Conservation (phyloP, 2,113 vertebrate genomes). For the Megaleporinus macrocephalus region DNA sequence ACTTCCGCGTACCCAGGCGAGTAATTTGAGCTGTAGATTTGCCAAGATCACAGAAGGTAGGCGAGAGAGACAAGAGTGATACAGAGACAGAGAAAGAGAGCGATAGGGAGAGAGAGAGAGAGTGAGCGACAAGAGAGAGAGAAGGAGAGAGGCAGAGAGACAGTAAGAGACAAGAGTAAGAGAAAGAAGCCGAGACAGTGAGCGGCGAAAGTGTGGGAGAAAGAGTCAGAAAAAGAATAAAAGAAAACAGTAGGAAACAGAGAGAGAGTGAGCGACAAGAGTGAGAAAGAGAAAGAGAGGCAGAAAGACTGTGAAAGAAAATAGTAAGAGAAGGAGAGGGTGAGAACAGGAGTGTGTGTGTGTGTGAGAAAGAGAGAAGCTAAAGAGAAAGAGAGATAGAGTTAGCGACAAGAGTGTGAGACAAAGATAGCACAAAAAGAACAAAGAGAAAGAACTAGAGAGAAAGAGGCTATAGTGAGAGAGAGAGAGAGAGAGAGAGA, state of each 20-base stretch:
- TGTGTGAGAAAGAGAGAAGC: background rate
- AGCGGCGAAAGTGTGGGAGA: background rate
- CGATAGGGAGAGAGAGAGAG: background rate
- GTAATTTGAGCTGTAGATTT: constrained; percentile 65
- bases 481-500: background rate
- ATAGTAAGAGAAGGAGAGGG: background rate
- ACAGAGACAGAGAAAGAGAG: background rate
- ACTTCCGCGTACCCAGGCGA: constrained; percentile 36
- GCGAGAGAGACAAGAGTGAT: background rate
- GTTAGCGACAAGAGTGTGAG: background rate
- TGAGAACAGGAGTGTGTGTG: too few species aligned
- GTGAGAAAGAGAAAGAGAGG: too few species aligned
- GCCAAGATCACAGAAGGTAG: constrained; percentile 58
- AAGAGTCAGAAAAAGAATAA: constrained; percentile 27
- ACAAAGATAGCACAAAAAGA: background rate
- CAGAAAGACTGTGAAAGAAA: background rate
- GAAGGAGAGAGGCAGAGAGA: background rate
- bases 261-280: too few species aligned
- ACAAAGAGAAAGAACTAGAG: background rate
- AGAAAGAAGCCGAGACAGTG: background rate
- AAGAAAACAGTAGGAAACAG: too few species aligned
- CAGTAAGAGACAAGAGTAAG: background rate
- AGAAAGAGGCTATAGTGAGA: too few species aligned
- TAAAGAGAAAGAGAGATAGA: background rate
- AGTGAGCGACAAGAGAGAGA: too few species aligned